phyloP scores from a whole-genome alignment of 2,113 vertebrate species.

The Varanus komodoensis region DNA sequence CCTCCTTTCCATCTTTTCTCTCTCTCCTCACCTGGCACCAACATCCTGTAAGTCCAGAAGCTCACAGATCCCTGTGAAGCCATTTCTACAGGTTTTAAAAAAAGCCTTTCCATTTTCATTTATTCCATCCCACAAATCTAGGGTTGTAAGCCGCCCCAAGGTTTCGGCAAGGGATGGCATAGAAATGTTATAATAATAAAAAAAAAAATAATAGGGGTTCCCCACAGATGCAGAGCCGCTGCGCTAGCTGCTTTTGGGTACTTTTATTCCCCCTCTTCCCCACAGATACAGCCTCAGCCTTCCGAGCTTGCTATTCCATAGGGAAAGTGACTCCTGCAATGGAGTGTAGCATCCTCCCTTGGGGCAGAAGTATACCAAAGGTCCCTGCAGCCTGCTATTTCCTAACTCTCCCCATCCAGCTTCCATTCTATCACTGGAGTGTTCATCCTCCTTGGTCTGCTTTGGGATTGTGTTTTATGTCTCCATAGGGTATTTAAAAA shows the following conservation, averaged over 20 bases:
- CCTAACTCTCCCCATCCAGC: too few relatives aligned
- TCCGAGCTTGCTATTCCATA: background rate
- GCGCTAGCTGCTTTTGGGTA: background rate
- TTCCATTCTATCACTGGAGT: background rate
- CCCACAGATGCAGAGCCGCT: background rate
- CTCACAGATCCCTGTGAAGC: background rate
- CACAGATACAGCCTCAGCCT: background rate
- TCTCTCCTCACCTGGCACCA: background rate
- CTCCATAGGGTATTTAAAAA: background rate
- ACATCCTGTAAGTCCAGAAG: background rate
- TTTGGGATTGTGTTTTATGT: background rate
- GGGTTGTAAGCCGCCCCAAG: too few relatives aligned
- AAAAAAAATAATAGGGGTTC: too few relatives aligned
- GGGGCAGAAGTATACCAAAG: background rate
- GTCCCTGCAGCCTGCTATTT: background rate
- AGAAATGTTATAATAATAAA: too few relatives aligned
- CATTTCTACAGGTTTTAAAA: background rate
- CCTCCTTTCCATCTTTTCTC: background rate
- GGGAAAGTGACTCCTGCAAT: background rate
- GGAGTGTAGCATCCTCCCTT: background rate
- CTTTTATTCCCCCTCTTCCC: background rate
- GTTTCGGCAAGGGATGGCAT: too few relatives aligned
- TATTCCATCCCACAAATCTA: background rate
- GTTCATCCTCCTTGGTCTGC: background rate
- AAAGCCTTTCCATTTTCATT: background rate